Base-by-base conservation (phyloP, 2,797 vertebrate species). In the Potorous gilbertii region DNA sequence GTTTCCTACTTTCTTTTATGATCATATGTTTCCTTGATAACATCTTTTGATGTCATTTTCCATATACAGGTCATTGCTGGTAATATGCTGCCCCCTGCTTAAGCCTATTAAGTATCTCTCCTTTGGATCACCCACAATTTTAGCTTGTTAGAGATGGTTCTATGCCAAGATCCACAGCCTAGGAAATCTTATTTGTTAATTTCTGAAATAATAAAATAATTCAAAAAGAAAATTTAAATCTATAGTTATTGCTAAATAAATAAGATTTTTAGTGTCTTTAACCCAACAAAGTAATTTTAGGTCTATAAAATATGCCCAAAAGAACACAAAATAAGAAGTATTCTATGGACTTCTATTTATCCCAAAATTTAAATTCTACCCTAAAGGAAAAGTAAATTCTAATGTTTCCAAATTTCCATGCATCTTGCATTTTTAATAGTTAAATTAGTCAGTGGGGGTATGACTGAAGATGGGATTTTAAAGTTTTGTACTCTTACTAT, bases 321-420 rank as follows among this genome's bases (percentile, higher is more conserved):
- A n/a, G n/a, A n/a, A 21, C 18, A 40, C 24, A 46, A 81, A 81
- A 46, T 46, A 24, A 66, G 16, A 74, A 40, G 2, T 24, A 34
- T 29, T 55, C 8, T 46, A 89, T 81, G 56, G 66, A 21, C 66
- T 74, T 74, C 66, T 40, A 87, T 81, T 95, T 95, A 28, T 46
- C 55, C n/a, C 81, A 24, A 90, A 74, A 90, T 31, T 34, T 62
- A 18, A 1, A 16, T 66, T 54, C 81, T 87, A 5, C 18, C 92
- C 50, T 56, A 95, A 95, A 74, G 46, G n/a, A 90, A 92, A 90
- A 24, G 89, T 96, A 81, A 90, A 12, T 93, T 90, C 94, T 94
- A 14, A 74, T 66, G 13, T 95, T 93, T 95, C 59, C 91, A 96
- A 94, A 92, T 54, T 89, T 16, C 52, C 54, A 56, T 91, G 90